These are phyloP conservation scores for Gymnodraco acuticeps DNA, from an alignment of 2,797 vertebrate species.

Conservation along the genomic window DNA sequence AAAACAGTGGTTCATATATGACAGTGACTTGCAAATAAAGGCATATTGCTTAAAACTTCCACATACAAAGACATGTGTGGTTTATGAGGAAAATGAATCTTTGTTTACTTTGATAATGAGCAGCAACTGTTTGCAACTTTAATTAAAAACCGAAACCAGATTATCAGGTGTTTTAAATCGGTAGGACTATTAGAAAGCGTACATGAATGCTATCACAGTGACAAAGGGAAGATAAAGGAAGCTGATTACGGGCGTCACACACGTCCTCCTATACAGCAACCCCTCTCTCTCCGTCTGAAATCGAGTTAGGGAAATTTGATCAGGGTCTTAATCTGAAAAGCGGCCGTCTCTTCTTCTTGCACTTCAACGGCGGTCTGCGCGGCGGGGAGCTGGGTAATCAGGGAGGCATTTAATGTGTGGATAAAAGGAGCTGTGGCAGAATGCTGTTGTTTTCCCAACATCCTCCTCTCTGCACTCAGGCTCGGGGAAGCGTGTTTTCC, in stretches of 20 bases:
- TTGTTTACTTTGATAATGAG: neutral
- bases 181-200: slow-evolving; percentile 1
- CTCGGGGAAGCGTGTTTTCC: neutral
- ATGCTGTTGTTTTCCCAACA: slow-evolving; percentile 58
- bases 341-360: slow-evolving; percentile 35
- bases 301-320: slow-evolving; percentile 77
- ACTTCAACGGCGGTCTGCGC: slow-evolving; percentile 49
- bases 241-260: slow-evolving; percentile 47
- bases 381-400: slow-evolving; percentile 58
- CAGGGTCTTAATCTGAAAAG: slow-evolving; percentile 72
- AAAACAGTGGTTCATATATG: neutral
- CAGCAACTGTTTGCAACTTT: neutral
- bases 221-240: slow-evolving; percentile 52
- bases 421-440: slow-evolving; percentile 45
- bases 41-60: neutral
- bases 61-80: neutral
- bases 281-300: slow-evolving; percentile 40
- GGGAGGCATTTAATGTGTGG: slow-evolving; percentile 55
- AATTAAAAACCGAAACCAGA: slow-evolving; percentile 10
- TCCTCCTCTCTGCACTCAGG: slow-evolving; percentile 21
- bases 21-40: neutral
- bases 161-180: slow-evolving; percentile 4
- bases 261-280: neutral
- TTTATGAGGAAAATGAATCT: neutral
- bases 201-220: slow-evolving; percentile 3